Base-by-base conservation (phyloP, 2,113 vertebrate species). In the Clinocottus analis region DNA sequence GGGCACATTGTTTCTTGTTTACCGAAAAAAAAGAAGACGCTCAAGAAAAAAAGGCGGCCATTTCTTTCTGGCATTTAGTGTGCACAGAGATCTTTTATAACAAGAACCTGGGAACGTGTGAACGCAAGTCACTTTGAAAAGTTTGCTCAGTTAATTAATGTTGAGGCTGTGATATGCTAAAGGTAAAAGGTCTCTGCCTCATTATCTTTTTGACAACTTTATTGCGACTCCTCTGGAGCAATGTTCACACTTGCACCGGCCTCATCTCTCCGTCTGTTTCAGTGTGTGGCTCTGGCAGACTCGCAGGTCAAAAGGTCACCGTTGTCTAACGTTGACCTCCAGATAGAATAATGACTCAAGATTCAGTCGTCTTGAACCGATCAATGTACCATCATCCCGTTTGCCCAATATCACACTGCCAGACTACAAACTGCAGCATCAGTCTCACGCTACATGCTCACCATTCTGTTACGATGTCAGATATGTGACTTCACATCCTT, bases 221-320 rank as follows among this genome's bases (percentile, higher is more conserved):
- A 21, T 17, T 31, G 4, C 6, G 27, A 56, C 35, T 56, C 35
- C 10, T 27, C 16, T 53, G 16, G 2, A 25, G 47, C 29, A 23
- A 23, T 63, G 70, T 61, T 37, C 60, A 51, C 49, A 25, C 75
- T 51, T n/a, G 25, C 41, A 41, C 14, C 27, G 43, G 35, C 31
- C 21, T 41, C 72, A 45, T 47, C 13, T 59, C 58, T 35, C 58
- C 37, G 47, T 41, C 37, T 56, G 66, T 63, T 69, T 75, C 37
- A 47, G 65, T 43, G 33, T 37, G 33, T 39, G 58, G 33, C 35
- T 45, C 37, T 27, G 37, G 61, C 49, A 25, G 76, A 58, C 49
- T 7, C 7, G 4, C 29, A 55, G 66, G 70, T 79, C 70, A 86
- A 43, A n/a, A 82, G 45, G n/a, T 75, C 66, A 68, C 35, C 4